phyloP scores from a whole-genome alignment of 2,888 invertebrate species.

The Phytoseiulus persimilis region DNA sequence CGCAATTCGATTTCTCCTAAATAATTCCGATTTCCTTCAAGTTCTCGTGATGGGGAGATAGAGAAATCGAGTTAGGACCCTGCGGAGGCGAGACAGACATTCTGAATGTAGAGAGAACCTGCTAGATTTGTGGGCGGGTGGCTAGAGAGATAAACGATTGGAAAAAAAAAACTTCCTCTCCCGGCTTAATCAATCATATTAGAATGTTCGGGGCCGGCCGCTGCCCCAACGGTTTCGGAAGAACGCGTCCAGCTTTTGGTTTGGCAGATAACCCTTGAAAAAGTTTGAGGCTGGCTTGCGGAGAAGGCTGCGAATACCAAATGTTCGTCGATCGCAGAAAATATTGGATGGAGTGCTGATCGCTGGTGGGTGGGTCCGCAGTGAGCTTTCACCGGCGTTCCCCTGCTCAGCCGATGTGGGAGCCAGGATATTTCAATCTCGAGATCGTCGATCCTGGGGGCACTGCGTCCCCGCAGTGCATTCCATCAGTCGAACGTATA shows the following conservation, averaged over 20 bases:
- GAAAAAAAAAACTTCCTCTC: neutral
- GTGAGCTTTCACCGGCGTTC: no score
- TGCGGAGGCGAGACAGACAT: neutral
- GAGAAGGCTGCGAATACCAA: no score
- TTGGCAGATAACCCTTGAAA: neutral
- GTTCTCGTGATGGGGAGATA: neutral
- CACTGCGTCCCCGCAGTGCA: no score
- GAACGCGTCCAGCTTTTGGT: neutral
- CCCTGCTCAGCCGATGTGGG: no score
- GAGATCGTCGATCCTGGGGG: no score
- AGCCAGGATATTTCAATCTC: no score
- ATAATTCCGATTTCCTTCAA: neutral
- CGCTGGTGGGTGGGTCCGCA: no score
- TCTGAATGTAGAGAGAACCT: neutral
- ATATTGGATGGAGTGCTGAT: no score
- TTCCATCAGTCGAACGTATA: no score
- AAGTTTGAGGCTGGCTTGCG: no score
- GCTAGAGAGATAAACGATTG: neutral
- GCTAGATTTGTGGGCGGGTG: neutral
- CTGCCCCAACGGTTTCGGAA: neutral
- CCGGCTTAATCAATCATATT: neutral
- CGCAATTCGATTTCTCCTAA: neutral
- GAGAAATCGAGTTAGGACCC: neutral
- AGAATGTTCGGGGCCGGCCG: neutral
- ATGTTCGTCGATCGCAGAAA: no score